Conservation (phyloP, 2,113 vertebrate genomes). For the Himantopus leucocephalus region DNA sequence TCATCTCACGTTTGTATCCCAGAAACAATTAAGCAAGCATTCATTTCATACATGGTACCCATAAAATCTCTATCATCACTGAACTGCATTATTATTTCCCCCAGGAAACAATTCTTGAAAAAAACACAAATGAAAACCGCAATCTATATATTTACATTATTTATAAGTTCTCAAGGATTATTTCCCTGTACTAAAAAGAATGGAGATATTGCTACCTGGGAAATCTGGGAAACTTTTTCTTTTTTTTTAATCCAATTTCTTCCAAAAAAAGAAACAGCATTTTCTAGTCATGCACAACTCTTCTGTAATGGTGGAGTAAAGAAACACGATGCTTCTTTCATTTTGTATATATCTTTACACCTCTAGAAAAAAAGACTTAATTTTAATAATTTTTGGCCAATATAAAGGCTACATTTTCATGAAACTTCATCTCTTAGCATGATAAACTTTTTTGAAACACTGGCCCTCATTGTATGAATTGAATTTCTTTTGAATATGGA, state of each 20-base stretch:
- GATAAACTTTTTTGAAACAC: not conserved
- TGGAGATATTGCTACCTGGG: not conserved
- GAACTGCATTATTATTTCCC: conserved; percentile 8
- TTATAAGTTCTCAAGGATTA: not conserved
- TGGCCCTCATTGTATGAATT: not conserved
- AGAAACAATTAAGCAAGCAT: conserved; percentile 26
- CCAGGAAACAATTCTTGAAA: not conserved
- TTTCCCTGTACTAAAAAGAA: not conserved
- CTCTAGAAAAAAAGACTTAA: not conserved
- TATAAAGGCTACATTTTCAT: not conserved
- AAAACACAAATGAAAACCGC: not conserved
- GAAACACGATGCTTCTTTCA: not conserved
- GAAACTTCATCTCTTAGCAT: not conserved
- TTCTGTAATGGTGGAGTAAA: not conserved
- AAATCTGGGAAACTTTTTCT: not conserved
- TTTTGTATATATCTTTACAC: not conserved
- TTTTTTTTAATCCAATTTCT: not conserved
- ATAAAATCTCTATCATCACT: not conserved
- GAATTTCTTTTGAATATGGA: rapidly evolving
- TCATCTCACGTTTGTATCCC: not conserved
- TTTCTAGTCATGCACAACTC: not conserved
- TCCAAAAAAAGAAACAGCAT: not conserved
- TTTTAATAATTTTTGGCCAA: not conserved
- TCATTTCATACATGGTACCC: not conserved
- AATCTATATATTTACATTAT: conserved; percentile 4